A percentile compares a stretch with the other conserved stretches of the same genome.
These are phyloP conservation scores for Hybognathus amarus DNA, from an alignment of 2,797 vertebrate genomes.

Conservation along the genomic window DNA sequence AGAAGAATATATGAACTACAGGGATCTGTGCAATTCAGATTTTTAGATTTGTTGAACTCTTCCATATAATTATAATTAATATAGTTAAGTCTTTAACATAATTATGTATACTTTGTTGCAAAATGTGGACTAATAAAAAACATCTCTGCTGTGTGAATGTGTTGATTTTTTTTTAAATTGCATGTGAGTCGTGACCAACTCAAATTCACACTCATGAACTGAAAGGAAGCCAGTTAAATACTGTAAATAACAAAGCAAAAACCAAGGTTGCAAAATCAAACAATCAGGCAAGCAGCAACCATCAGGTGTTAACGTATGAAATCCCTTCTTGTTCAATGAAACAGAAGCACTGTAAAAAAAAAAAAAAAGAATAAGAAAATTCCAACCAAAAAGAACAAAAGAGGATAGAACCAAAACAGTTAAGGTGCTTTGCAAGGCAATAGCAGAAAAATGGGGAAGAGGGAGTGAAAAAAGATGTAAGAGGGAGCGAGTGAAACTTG, in stretches of 20 bases:
- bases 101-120: constrained; percentile 5
- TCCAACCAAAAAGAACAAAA: constrained; percentile 38
- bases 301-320: not conserved
- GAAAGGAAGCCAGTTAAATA: not conserved
- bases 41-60: not conserved
- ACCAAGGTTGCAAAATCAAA: constrained; percentile 36
- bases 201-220: not conserved
- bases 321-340: constrained; percentile 44
- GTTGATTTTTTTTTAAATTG: not conserved
- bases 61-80: not conserved
- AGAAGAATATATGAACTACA: not conserved
- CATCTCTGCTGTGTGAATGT: not conserved
- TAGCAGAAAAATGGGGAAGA: constrained; percentile 53
- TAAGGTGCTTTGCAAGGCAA: constrained; percentile 56
- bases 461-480: not conserved
- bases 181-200: not conserved
- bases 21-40: not conserved
- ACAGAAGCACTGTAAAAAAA: constrained; percentile 34
- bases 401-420: constrained; percentile 44
- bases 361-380: not conserved
- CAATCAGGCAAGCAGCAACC: constrained; percentile 13
- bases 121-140: constrained; percentile 8
- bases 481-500: not conserved
- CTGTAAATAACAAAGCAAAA: constrained; percentile 16
- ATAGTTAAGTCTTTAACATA: constrained; percentile 28